phyloP scores from a whole-genome alignment of 2,797 vertebrate species.

The Taeniopygia guttata region DNA sequence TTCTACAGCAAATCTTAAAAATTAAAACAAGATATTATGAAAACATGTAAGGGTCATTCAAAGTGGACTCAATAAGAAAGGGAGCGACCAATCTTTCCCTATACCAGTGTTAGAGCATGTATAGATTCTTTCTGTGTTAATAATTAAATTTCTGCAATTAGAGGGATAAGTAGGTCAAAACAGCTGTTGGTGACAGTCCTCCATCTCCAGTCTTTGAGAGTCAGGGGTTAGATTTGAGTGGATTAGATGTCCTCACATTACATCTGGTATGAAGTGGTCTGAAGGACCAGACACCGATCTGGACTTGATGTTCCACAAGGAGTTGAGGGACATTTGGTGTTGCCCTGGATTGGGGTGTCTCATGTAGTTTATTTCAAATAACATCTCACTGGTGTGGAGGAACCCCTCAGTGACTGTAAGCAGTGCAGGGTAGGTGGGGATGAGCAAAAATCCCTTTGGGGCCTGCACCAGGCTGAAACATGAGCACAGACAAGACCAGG shows the following conservation, averaged over 20 bases:
- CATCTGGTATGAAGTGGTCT: neutral
- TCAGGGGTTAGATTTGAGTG: neutral
- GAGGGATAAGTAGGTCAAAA: neutral
- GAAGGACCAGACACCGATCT: neutral
- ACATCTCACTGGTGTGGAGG: neutral
- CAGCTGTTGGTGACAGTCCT: neutral
- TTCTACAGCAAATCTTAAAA: neutral
- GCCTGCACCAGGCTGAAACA: neutral
- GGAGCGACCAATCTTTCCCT: neutral
- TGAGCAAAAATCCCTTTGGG: neutral
- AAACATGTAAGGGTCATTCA: neutral
- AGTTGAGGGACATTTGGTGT: fast-evolving
- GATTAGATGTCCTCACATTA: neutral
- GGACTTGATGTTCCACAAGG: neutral
- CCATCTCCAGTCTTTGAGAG: neutral
- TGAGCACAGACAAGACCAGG: fast-evolving
- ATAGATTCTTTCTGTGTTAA: neutral
- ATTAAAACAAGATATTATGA: neutral
- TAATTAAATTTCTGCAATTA: neutral
- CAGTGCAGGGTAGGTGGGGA: neutral
- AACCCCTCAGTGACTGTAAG: neutral
- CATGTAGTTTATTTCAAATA: neutral
- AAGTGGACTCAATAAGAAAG: neutral
- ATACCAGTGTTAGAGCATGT: neutral
- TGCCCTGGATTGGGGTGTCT: neutral